Evolutionary conservation across 2,888 invertebrate species (phyloP).

Genomic region (Brenthis ino): DNA sequence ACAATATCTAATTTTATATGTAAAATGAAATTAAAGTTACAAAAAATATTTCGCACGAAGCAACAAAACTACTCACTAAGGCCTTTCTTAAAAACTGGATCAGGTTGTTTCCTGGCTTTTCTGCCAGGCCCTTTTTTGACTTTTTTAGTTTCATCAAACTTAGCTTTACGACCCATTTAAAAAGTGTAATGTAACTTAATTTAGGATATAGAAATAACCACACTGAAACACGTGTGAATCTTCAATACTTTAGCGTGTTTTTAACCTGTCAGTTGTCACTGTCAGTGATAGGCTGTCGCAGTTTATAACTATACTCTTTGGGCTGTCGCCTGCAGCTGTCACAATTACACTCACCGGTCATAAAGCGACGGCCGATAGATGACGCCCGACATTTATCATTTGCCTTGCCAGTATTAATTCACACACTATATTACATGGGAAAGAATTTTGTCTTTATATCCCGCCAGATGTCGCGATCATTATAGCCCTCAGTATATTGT

Average conservation of each 20-base stretch:
- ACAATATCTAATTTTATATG: too few species aligned
- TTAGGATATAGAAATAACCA: constrained; percentile 16
- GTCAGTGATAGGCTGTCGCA: neutral
- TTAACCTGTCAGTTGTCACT: constrained; percentile 14
- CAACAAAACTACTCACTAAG: constrained; percentile 58
- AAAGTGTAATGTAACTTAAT: neutral
- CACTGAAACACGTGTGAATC: constrained; percentile 26
- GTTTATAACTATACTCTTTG: too few species aligned
- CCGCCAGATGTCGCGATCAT: too few species aligned
- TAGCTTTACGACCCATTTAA: constrained; percentile 92
- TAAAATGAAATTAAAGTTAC: neutral
- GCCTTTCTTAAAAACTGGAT: constrained; percentile 86
- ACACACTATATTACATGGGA: too few species aligned
- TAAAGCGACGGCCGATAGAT: too few species aligned
- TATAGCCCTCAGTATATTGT: too few species aligned
- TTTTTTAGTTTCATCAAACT: constrained; percentile 86
- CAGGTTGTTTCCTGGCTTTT: constrained; percentile 93
- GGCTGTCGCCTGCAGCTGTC: neutral
- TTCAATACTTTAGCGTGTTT: constrained; percentile 17
- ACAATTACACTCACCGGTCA: neutral
- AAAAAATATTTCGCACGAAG: neutral
- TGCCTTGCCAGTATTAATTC: too few species aligned
- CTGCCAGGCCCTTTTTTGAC: constrained; percentile 92
- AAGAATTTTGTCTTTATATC: too few species aligned
- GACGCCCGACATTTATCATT: too few species aligned